These are phyloP conservation scores for Zele albiditarsus DNA, from an alignment of 2,888 invertebrate species.

Conservation along the genomic window DNA sequence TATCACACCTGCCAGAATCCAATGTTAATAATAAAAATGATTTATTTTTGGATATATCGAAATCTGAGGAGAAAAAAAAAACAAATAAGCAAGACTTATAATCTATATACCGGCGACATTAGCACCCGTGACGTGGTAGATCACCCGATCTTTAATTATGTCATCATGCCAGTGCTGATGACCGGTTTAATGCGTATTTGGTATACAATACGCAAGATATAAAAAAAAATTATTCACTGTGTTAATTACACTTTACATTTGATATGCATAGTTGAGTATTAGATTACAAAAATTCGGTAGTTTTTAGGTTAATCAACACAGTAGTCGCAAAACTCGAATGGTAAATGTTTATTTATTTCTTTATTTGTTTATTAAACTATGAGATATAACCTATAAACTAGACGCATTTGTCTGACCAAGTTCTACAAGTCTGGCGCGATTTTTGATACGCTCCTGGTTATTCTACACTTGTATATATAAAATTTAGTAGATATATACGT, in stretches of 20 bases:
- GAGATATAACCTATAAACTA: neutral
- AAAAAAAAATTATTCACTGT: neutral
- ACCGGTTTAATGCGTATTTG: slow-evolving; percentile 1
- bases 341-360: neutral
- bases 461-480: neutral
- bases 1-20: neutral
- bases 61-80: neutral
- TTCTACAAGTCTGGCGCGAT: neutral
- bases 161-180: slow-evolving; percentile 52
- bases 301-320: neutral
- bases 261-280: neutral
- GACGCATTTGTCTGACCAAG: neutral
- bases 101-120: neutral
- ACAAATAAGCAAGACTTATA: neutral
- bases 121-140: slow-evolving; percentile 55
- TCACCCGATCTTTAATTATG: slow-evolving; percentile 67
- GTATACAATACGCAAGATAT: neutral
- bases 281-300: neutral
- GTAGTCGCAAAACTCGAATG: neutral
- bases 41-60: slow-evolving; percentile 10
- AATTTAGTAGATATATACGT: neutral
- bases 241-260: too few relatives aligned
- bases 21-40: neutral
- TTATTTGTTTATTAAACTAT: neutral
- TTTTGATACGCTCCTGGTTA: slow-evolving; percentile 2